These are phyloP conservation scores for Tinea trinotella DNA, from an alignment of 2,888 invertebrate genomes.

Conservation along the genomic window DNA sequence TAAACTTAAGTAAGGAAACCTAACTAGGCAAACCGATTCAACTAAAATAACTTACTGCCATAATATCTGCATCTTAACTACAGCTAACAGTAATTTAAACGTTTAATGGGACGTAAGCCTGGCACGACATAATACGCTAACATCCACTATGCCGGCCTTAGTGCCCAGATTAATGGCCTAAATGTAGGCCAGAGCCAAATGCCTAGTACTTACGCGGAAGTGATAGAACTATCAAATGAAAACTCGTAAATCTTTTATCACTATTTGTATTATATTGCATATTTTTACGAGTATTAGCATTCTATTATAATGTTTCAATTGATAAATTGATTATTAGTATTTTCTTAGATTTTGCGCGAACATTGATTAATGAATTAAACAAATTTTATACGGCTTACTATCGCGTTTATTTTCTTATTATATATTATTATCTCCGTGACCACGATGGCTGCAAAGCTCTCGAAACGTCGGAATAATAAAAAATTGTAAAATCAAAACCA, in stretches of 20 bases:
- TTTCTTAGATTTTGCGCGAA: too few species aligned
- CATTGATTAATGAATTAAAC: too few species aligned
- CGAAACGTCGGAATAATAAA: too few species aligned
- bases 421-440: too few species aligned
- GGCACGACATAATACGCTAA: constrained; percentile 4
- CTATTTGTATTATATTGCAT: too few species aligned
- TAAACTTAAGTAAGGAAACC: not conserved
- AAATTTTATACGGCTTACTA: too few species aligned
- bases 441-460: too few species aligned
- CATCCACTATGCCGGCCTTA: constrained; percentile 10
- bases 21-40: not conserved
- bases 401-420: too few species aligned
- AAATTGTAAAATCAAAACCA: too few species aligned
- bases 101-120: constrained; percentile 6
- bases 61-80: constrained; percentile 1
- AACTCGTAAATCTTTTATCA: not conserved
- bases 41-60: not conserved
- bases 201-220: not conserved
- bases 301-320: too few species aligned
- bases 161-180: not conserved
- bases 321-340: too few species aligned
- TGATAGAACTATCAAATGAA: not conserved
- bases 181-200: constrained; percentile 1
- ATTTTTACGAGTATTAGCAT: too few species aligned
- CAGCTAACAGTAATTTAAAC: not conserved